These are phyloP conservation scores for Halocaridina rubra DNA, from an alignment of 2,888 invertebrate species.

Conservation along the genomic window DNA sequence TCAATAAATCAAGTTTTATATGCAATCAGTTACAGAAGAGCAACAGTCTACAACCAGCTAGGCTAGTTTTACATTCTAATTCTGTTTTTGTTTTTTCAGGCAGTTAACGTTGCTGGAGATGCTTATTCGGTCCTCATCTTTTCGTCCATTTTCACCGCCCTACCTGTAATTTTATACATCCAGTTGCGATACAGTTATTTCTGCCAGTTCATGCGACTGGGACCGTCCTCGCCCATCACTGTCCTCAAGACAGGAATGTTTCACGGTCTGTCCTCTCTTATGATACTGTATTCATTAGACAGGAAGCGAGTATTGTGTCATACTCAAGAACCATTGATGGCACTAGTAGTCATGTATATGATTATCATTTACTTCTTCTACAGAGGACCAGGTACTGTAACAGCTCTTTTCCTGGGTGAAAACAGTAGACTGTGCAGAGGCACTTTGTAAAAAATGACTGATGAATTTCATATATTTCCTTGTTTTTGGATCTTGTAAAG, in stretches of 20 bases:
- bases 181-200: constrained; percentile 53
- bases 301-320: constrained; percentile 56
- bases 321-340: constrained; percentile 61
- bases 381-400: constrained; percentile 54
- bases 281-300: constrained; percentile 48
- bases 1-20: too few relatives aligned
- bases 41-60: too few relatives aligned
- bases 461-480: too few relatives aligned
- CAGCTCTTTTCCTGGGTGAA: too few relatives aligned
- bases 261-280: constrained; percentile 44
- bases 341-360: constrained; percentile 55
- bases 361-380: constrained; percentile 60
- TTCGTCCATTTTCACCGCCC: constrained; percentile 39
- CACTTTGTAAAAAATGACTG: too few relatives aligned
- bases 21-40: too few relatives aligned
- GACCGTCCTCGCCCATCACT: constrained; percentile 23
- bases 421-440: too few relatives aligned
- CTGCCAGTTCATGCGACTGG: constrained; percentile 43
- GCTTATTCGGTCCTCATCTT: constrained; percentile 55
- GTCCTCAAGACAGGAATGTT: constrained; percentile 27
- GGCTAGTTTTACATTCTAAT: too few relatives aligned
- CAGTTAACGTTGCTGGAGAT: constrained; percentile 42
- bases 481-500: too few relatives aligned
- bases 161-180: constrained; percentile 27
- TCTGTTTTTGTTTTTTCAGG: constrained; percentile 38